Evolutionary conservation across 2,113 vertebrate genomes (phyloP), one percentile per base, ranked within the genome.

Genomic region (Thamnophis sirtalis): DNA sequence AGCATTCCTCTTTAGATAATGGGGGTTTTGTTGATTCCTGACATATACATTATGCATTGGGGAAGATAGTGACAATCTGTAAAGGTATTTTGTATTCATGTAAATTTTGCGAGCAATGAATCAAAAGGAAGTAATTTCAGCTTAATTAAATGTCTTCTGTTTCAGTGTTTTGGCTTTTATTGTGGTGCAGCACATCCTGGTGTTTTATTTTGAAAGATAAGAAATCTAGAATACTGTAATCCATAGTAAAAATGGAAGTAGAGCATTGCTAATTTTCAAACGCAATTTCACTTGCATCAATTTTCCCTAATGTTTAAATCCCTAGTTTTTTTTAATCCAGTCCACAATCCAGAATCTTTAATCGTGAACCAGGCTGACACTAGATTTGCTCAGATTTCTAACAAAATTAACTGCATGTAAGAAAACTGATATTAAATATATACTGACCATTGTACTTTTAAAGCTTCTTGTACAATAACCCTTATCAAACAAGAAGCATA

Each of bases 71-170:
- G 80, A 87, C 53, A 60, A 3, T 11, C 87, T 89, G 88, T 48
- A 95, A 80, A 94, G 87, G 9, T 22, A 89, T 60, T 88, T 3
- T 93, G 73, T 15, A 93, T 55, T 89, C 92, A 90, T 94, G 93
- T 95, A 94, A 94, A 91, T 55, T 13, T 9, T 87, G 85, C 92
- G 85, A 5, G 38, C 22, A 8, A 22, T n/a, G 55, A 63, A 58
- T 86, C 60, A 86, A 0, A 49, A 60, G 0, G 60, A 93, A 92
- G 90, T 88, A 19, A 5, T 56, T 88, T 58, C 55, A 3, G 17
- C 88, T 38, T 17, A 48, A 54, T 84, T 89, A 92, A 80, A 21
- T 28, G 0, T 28, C 8, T 68, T 0, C 58, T 93, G 60, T 80
- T n/a, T 22, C 51, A 43, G 11, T n/a, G 17, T 9, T 58, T 89